Percentiles rank a stretch among this genome's conserved stretches.
Conservation (phyloP, 2,888 invertebrate species). For the Autographa gamma region DNA sequence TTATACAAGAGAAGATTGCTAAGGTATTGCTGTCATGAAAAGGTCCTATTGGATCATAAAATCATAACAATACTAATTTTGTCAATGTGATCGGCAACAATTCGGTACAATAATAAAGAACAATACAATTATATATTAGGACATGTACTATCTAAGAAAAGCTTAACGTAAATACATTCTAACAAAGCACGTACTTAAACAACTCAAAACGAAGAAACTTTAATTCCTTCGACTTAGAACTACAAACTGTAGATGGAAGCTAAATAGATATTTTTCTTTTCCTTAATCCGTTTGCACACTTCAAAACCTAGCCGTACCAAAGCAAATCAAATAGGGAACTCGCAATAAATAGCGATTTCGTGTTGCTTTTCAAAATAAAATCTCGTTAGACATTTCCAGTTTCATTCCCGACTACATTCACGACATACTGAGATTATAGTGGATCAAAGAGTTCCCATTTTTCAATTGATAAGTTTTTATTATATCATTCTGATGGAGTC, state of each 20-base stretch:
- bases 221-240: slow-evolving; percentile 52
- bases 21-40: no score
- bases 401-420: slow-evolving; percentile 64
- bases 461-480: slow-evolving; percentile 58
- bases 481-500: slow-evolving; percentile 33
- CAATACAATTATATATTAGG: no score
- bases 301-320: slow-evolving; percentile 66
- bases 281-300: slow-evolving; percentile 73
- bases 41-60: no score
- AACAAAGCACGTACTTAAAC: slow-evolving; percentile 14
- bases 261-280: slow-evolving; percentile 70
- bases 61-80: no score
- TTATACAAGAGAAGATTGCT: no score
- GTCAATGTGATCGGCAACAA: no score
- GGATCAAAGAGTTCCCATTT: slow-evolving; percentile 60
- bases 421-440: slow-evolving; percentile 62
- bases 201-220: slow-evolving; percentile 24
- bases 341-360: slow-evolving; percentile 74
- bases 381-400: slow-evolving; percentile 75
- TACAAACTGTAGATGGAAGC: slow-evolving; percentile 53
- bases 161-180: background rate
- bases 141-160: background rate
- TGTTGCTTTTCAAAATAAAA: slow-evolving; percentile 75
- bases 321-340: slow-evolving; percentile 75
- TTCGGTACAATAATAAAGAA: no score